Evolutionary conservation across 2,797 vertebrate genomes (phyloP).

Genomic region (Rousettus madagascariensis): DNA sequence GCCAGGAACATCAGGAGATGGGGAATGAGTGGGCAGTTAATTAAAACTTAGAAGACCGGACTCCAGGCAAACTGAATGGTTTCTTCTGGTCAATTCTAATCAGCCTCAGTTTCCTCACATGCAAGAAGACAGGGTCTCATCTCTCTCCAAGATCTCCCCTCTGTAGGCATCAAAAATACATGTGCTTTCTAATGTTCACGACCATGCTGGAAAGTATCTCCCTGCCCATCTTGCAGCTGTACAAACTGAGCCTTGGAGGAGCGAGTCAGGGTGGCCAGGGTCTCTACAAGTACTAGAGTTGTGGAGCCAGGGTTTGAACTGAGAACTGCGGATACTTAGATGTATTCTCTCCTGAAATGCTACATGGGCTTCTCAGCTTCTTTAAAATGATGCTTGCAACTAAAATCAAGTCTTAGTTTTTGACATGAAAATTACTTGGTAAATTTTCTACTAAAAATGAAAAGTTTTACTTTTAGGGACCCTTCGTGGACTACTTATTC

Average conservation of each 20-base stretch:
- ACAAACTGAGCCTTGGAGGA: neutral
- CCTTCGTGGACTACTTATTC: neutral
- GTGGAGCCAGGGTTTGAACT: neutral
- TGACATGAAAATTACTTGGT: neutral
- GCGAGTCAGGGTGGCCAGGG: neutral
- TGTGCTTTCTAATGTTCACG: neutral
- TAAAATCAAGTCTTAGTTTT: slow-evolving; percentile 6
- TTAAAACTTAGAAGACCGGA: neutral
- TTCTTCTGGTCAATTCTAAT: neutral
- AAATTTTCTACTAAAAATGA: neutral
- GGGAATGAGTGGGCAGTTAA: neutral
- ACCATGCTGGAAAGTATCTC: neutral
- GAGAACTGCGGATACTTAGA: neutral
- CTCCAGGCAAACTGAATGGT: neutral
- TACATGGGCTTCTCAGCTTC: neutral
- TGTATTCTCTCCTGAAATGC: neutral
- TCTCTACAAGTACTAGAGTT: neutral
- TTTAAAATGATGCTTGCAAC: slow-evolving; percentile 7
- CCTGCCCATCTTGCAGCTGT: neutral
- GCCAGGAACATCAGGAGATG: neutral
- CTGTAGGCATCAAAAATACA: neutral
- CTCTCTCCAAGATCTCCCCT: neutral
- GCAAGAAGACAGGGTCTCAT: neutral
- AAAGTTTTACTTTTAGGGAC: neutral
- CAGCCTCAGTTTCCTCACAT: neutral